Conservation (phyloP, 2,888 invertebrate genomes). For the Deilephila elpenor region DNA sequence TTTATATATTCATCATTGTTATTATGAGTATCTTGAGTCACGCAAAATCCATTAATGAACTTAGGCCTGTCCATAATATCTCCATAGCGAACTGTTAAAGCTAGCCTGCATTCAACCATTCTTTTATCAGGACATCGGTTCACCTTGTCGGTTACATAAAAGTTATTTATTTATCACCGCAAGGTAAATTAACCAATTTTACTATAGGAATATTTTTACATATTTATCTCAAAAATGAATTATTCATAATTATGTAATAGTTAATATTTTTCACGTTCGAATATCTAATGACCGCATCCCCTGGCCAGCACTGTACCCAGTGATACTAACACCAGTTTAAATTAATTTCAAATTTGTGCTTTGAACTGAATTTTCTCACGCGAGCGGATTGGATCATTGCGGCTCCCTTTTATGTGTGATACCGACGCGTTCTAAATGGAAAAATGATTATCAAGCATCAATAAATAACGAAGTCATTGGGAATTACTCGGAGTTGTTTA, state of each 20-base stretch:
- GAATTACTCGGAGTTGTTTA: slow-evolving; percentile 45
- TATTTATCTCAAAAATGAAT: slow-evolving; percentile 17
- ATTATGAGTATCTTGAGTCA: too few relatives aligned
- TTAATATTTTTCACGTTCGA: not conserved
- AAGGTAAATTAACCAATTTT: too few relatives aligned
- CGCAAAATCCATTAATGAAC: too few relatives aligned
- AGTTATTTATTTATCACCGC: too few relatives aligned
- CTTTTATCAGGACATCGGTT: too few relatives aligned
- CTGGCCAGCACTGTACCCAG: slow-evolving; percentile 47
- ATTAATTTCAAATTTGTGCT: slow-evolving; percentile 69
- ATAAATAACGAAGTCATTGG: slow-evolving; percentile 55
- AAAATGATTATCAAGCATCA: slow-evolving; percentile 51
- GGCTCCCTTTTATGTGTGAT: slow-evolving; percentile 53
- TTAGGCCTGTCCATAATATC: too few relatives aligned
- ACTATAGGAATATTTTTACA: too few relatives aligned
- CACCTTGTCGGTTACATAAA: too few relatives aligned
- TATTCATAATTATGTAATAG: not conserved
- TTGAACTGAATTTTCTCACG: slow-evolving; percentile 66
- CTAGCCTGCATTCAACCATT: too few relatives aligned
- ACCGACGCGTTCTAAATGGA: slow-evolving; percentile 51
- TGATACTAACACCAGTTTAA: slow-evolving; percentile 59
- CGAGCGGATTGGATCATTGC: slow-evolving; percentile 53
- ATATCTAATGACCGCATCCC: slow-evolving; percentile 25
- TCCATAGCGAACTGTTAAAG: too few relatives aligned
- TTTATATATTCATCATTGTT: too few relatives aligned